phyloP scores from a whole-genome alignment of 2,888 invertebrate genomes.

The Odontocerum albicorne region DNA sequence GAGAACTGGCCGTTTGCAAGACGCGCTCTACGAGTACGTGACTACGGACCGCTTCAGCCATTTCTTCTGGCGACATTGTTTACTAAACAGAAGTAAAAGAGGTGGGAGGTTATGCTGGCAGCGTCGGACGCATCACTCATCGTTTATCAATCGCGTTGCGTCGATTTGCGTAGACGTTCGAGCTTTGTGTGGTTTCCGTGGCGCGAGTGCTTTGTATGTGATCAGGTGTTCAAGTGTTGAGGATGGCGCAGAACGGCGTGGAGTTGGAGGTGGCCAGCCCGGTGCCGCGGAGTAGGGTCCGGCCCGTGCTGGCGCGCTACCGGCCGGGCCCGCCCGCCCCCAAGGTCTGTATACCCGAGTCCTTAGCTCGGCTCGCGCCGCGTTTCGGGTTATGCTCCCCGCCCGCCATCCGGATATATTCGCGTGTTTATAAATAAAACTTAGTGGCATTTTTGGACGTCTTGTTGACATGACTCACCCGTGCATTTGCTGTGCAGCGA shows the following conservation, averaged over 20 bases:
- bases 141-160: too few species aligned
- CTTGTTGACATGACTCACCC: conserved; percentile 16
- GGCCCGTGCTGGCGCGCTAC: conserved; percentile 38
- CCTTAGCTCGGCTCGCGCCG: too few species aligned
- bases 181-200: not conserved
- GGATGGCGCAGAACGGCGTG: conserved; percentile 23
- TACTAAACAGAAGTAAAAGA: conserved; percentile 5
- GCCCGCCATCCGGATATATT: conserved; percentile 1
- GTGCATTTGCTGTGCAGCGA: conserved; percentile 16
- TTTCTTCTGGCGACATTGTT: conserved; percentile 11
- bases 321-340: conserved; percentile 41
- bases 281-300: conserved; percentile 45
- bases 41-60: not conserved
- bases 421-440: conserved; percentile 7
- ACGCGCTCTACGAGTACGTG: conserved; percentile 7
- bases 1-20: not conserved
- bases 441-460: conserved; percentile 7
- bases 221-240: not conserved
- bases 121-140: not conserved
- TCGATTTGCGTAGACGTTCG: not conserved
- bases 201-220: conserved; percentile 1
- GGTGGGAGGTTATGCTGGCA: conserved; percentile 4
- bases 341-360: conserved; percentile 28
- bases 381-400: conserved; percentile 1
- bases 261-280: conserved; percentile 37